Evolutionary conservation across 2,888 invertebrate genomes (phyloP).

Genomic region (Drosophila buzzatii): DNA sequence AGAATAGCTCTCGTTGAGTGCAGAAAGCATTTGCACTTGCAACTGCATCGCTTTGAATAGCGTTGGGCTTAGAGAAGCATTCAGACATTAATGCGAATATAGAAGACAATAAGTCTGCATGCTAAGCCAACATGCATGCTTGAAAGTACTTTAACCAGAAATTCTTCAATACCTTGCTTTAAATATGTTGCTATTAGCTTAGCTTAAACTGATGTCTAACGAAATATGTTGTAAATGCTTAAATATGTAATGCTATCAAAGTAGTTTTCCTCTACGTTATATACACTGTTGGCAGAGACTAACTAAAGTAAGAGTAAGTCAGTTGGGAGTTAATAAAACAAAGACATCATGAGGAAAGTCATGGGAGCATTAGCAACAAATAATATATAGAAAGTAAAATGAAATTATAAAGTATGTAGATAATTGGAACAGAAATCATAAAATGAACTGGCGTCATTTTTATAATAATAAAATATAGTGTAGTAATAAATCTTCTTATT

Average conservation of each 20-base stretch:
- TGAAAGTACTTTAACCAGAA: too few relatives aligned
- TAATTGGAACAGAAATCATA: not conserved
- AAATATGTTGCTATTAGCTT: not conserved
- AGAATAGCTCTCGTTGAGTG: not conserved
- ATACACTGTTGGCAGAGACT: not conserved
- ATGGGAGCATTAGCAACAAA: not conserved
- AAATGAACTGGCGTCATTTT: too few relatives aligned
- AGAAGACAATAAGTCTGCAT: conserved; percentile 24
- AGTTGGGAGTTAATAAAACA: not conserved
- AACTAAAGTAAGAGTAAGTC: too few relatives aligned
- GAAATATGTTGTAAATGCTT: not conserved
- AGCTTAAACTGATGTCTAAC: not conserved
- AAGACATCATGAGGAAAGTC: not conserved
- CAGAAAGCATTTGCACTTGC: conserved; percentile 26
- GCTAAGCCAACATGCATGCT: conserved; percentile 18
- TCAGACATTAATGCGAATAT: conserved; percentile 31
- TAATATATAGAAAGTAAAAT: not conserved
- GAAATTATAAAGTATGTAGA: not conserved
- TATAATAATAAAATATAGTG: not conserved
- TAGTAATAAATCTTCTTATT: too few relatives aligned
- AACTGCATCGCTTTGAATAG: conserved; percentile 37
- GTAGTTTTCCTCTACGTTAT: not conserved
- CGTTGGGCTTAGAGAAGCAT: conserved; percentile 29
- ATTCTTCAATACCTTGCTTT: not conserved
- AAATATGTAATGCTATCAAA: not conserved